Evolutionary conservation across 2,797 vertebrate species (phyloP).

Genomic region (Esox lucius): DNA sequence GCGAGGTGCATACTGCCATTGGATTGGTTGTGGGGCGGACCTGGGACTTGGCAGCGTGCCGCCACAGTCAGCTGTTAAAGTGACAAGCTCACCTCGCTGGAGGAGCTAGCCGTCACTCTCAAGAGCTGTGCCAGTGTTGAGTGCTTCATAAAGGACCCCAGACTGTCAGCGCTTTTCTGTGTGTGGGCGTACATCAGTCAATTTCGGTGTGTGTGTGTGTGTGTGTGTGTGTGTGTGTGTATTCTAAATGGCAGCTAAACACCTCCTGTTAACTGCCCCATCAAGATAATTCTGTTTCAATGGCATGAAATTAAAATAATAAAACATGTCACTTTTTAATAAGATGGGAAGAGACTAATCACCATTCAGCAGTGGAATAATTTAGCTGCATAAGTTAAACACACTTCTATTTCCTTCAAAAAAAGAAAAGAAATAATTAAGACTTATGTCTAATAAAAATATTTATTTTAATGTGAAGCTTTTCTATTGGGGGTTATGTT

Average conservation of each 20-base stretch:
- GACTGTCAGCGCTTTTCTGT: conserved; percentile 52
- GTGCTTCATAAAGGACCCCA: conserved; percentile 19
- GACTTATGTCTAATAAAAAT: no score
- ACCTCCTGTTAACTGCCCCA: conserved; percentile 21
- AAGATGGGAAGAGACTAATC: not conserved
- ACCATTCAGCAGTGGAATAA: no score
- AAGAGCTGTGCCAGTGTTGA: not conserved
- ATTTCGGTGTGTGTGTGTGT: not conserved
- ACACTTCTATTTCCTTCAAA: no score
- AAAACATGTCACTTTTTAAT: not conserved
- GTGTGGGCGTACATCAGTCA: not conserved
- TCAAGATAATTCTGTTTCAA: conserved; percentile 13
- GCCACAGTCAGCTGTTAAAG: conserved; percentile 23
- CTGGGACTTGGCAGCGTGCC: not conserved
- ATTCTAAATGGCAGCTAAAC: not conserved
- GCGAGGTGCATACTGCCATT: conserved; percentile 43
- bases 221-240: conserved; percentile 10
- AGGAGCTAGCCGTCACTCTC: not conserved
- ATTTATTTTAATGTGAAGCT: not conserved
- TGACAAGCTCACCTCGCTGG: conserved; percentile 5
- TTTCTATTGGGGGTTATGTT: not conserved
- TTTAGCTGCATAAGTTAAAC: no score
- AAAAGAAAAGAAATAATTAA: no score
- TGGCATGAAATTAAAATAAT: not conserved
- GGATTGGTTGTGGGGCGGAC: conserved; percentile 14